phyloP scores from a whole-genome alignment of 2,113 vertebrate genomes.

The Dendropsophus ebraccatus region DNA sequence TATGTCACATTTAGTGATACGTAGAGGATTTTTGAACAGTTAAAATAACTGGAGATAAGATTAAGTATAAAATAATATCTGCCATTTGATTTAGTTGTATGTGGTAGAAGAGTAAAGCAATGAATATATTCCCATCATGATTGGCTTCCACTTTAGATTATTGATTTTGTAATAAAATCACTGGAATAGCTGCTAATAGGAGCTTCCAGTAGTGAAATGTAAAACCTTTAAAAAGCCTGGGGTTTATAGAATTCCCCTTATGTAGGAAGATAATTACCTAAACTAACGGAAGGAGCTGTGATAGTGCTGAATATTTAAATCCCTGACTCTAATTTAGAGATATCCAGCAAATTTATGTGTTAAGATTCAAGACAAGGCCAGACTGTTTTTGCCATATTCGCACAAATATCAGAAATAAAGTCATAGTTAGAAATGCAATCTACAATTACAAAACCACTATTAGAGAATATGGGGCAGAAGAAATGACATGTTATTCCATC shows the following conservation, averaged over 20 bases:
- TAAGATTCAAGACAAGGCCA: neutral
- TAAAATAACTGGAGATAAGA: neutral
- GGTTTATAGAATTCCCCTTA: conserved; percentile 3
- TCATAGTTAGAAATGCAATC: neutral
- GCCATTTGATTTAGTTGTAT: neutral
- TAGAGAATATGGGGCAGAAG: neutral
- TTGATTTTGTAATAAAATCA: conserved; percentile 22
- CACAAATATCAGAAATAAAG: neutral
- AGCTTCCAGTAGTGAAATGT: conserved; percentile 5
- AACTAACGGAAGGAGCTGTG: neutral
- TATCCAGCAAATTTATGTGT: neutral
- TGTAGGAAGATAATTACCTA: conserved; percentile 22
- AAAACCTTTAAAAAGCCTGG: conserved; percentile 27
- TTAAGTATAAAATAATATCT: neutral
- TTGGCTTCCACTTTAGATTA: conserved; percentile 5
- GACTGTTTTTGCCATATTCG: too few species aligned
- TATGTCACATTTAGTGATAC: neutral
- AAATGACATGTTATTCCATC: neutral
- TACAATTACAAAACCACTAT: neutral
- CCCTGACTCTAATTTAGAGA: neutral
- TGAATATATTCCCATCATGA: neutral
- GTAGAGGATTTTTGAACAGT: neutral
- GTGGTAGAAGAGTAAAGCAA: neutral
- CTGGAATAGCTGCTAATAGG: neutral
- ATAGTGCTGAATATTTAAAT: conserved; percentile 7